A percentile compares a stretch with the other conserved stretches of the same genome.
phyloP scores from a whole-genome alignment of 2,797 vertebrate species.

The Tarsius wallacei region DNA sequence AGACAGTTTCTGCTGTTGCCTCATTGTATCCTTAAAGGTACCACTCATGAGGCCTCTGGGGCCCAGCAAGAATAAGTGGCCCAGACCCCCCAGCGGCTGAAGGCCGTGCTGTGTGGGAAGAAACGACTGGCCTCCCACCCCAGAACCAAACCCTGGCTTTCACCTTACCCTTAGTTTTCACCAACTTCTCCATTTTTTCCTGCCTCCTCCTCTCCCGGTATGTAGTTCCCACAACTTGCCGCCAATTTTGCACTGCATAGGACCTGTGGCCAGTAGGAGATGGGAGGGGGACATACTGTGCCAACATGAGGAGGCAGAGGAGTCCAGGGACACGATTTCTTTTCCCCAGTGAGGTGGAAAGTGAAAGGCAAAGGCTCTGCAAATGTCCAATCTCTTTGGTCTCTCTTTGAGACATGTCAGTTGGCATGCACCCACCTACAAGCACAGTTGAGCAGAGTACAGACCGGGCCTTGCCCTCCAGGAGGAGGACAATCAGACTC shows the following conservation, averaged over 20 bases:
- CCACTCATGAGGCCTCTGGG: not conserved
- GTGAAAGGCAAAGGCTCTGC: not conserved
- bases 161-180: not conserved
- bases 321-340: not conserved
- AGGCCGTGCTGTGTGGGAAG: rapidly evolving
- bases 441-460: not conserved
- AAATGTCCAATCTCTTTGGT: not conserved
- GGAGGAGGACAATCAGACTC: too few species aligned
- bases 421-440: not conserved
- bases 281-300: not conserved
- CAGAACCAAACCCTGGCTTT: not conserved
- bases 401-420: not conserved
- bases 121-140: not conserved
- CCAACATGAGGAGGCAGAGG: rapidly evolving
- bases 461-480: not conserved
- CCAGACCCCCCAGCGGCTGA: not conserved
- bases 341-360: not conserved
- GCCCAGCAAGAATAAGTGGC: not conserved
- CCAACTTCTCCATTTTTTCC: not conserved
- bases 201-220: not conserved
- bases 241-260: rapidly evolving
- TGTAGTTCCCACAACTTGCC: rapidly evolving
- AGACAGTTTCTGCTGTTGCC: not conserved
- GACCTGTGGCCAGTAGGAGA: not conserved
- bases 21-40: not conserved